Conservation (phyloP, 2,888 invertebrate genomes). For the Prosopocoilus inquinatus region DNA sequence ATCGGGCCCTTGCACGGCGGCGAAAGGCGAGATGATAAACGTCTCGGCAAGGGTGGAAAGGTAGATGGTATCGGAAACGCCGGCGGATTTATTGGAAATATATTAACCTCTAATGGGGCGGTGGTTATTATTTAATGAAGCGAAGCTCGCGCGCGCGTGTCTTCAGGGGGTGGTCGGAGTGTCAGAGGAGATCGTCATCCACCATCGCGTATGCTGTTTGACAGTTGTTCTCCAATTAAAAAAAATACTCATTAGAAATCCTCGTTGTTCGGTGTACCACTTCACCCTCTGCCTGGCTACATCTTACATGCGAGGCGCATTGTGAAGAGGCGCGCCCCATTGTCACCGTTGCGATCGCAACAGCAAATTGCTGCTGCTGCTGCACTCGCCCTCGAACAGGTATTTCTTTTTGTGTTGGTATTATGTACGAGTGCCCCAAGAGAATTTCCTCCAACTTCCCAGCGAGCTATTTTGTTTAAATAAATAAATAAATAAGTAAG, state of each 20-base stretch:
- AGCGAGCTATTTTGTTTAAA: too few relatives aligned
- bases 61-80: conserved; percentile 22
- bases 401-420: too few relatives aligned
- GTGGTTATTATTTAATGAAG: too few relatives aligned
- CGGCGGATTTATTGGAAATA: conserved; percentile 21
- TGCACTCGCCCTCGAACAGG: neutral
- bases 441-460: too few relatives aligned
- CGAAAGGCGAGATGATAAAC: neutral
- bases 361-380: too few relatives aligned
- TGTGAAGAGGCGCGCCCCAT: conserved; percentile 1
- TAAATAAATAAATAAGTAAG: too few relatives aligned
- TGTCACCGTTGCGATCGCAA: conserved; percentile 3
- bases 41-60: conserved; percentile 16
- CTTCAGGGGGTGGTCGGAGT: too few relatives aligned
- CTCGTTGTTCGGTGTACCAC: conserved; percentile 3
- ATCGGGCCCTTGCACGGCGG: too few relatives aligned
- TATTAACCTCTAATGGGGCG: conserved; percentile 14
- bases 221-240: conserved; percentile 31
- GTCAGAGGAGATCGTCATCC: too few relatives aligned
- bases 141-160: too few relatives aligned
- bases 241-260: conserved; percentile 28
- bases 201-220: conserved; percentile 29
- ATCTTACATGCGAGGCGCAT: conserved; percentile 1
- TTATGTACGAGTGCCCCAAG: neutral
- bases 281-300: conserved; percentile 1